These are phyloP conservation scores for Drosophila anceps DNA, from an alignment of 2,888 invertebrate genomes.

Conservation along the genomic window DNA sequence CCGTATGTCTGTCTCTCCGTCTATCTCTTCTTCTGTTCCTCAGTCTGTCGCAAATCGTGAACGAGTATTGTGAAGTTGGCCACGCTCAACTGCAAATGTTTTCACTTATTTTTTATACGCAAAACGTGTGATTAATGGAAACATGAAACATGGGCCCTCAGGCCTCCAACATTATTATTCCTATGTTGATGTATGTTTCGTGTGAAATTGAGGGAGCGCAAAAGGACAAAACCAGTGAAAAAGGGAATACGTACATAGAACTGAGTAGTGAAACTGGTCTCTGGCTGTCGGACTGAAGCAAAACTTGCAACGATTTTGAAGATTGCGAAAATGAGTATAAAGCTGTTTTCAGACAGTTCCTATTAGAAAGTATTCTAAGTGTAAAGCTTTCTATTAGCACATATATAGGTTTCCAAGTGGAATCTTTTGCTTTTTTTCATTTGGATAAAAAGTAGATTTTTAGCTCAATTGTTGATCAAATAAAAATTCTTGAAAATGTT, in stretches of 20 bases:
- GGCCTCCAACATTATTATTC: constrained; percentile 35
- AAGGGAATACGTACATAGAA: neutral
- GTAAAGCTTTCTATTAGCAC: neutral
- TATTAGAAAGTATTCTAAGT: neutral
- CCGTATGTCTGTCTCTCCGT: too few relatives aligned
- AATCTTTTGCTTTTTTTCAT: too few relatives aligned
- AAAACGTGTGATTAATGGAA: constrained; percentile 60
- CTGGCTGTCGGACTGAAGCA: neutral
- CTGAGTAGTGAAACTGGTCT: neutral
- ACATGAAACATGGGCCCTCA: constrained; percentile 28
- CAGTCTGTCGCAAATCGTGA: neutral
- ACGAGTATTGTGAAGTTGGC: neutral
- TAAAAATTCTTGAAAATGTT: too few relatives aligned
- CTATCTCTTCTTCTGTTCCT: too few relatives aligned
- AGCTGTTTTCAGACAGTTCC: neutral
- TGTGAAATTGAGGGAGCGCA: neutral
- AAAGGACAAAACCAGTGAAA: neutral
- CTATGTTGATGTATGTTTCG: constrained; percentile 24
- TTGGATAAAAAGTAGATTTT: too few relatives aligned
- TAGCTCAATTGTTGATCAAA: too few relatives aligned
- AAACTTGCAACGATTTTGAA: constrained; percentile 1
- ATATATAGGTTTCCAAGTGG: neutral
- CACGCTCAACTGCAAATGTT: neutral
- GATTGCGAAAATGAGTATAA: neutral
- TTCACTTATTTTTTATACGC: constrained; percentile 26